Base-by-base conservation (phyloP, 2,888 invertebrate genomes). In the Schrankia costaestrigalis region DNA sequence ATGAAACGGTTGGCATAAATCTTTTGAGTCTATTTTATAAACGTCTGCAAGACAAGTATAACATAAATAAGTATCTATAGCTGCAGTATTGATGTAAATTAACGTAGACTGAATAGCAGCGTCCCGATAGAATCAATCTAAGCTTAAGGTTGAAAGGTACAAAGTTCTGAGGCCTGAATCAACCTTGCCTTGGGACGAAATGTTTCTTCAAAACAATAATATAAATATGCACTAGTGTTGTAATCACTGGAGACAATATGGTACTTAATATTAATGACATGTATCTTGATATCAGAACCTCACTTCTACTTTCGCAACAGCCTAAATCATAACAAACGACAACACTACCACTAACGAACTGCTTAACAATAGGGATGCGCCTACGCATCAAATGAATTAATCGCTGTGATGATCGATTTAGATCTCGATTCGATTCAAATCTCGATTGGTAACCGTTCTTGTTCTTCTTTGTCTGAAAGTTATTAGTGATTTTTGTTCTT, bases 351-450 rank as follows among this genome's bases (percentile, higher is more conserved):
- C 28, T 53, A 56, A 53, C 50, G 53, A 53, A 53, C 41, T 47
- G 33, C 41, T 36, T 50, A 55, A 52, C 62, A 62, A 53, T 55
- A 52, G 45, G 22, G 45, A 44, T 50, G 57, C 61, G 50, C 62
- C 62, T 43, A 62, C 63, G 52, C 57, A 47, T 31, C 27, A 40
- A 55, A 46, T 47, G 28, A 45, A 53, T 46, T 50, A 52, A 54
- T 61, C 54, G 49, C 26, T 48, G 21, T 33, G 45, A 49, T 48
- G 39, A 56, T 56, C 52, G 40, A 52, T 47, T 42, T 14, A 22
- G 42, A 54, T 44, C 32, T 38, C 41, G 57, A 51, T 56, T 41
- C 41, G 35, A 41, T 29, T 44, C 32, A 27, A 38, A 44, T 51
- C 40, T 38, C 29, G 34, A 38, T 39, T 31, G 25, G 30, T 23